These are phyloP conservation scores for Meriones unguiculatus DNA, from an alignment of 2,113 vertebrate genomes.

Conservation along the genomic window DNA sequence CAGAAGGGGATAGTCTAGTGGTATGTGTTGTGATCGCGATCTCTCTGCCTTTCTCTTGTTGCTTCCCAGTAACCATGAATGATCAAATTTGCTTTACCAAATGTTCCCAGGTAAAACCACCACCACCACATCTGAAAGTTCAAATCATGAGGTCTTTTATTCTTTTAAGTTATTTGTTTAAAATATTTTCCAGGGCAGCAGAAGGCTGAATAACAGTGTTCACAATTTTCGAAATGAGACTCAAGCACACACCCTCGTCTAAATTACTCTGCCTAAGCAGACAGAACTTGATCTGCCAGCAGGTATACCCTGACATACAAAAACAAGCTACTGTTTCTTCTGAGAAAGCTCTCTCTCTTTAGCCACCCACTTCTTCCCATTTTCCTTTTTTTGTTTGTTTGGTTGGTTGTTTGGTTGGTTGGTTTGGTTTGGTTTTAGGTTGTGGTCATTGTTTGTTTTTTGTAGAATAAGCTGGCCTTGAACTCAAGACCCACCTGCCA, in stretches of 20 bases:
- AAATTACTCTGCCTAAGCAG: background rate
- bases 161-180: background rate
- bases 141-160: too few relatives aligned
- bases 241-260: background rate
- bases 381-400: background rate
- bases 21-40: too few relatives aligned
- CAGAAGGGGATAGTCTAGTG: accelerated
- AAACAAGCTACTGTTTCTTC: conserved; percentile 4
- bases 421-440: background rate
- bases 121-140: too few relatives aligned
- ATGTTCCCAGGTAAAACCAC: too few relatives aligned
- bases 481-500: background rate
- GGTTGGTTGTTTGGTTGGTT: background rate
- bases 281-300: background rate
- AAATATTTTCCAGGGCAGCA: background rate
- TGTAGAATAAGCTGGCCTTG: background rate
- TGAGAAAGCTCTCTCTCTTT: background rate
- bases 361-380: background rate
- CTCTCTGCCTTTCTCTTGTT: background rate
- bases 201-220: background rate
- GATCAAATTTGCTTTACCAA: background rate
- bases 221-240: background rate
- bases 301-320: background rate
- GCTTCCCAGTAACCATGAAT: background rate
- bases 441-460: background rate